Evolutionary conservation across 2,113 vertebrate genomes (phyloP).

Genomic region (sheep (Ovis aries)): ARS-UI_Ramb_v3.0 NC_056077.1:15688001-15688500

Average conservation of each 20-base stretch:
- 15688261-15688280: not conserved
- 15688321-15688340: not conserved
- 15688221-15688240: not conserved
- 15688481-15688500: not conserved
- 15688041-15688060: not conserved
- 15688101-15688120: not conserved
- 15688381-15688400: not conserved
- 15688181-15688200: not conserved
- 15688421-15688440: not conserved
- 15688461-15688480: not conserved
- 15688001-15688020: not conserved
- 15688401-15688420: not conserved
- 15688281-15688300: not conserved
- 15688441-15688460: not conserved
- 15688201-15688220: not conserved
- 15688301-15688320: not conserved
- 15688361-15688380: not conserved
- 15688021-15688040: not conserved
- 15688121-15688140: not conserved
- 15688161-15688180: not conserved
- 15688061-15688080: not conserved
- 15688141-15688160: not conserved
- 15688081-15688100: not conserved
- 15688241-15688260: accelerated
- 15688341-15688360: not conserved